Conservation (phyloP, 2,113 vertebrate genomes). For the Megalops atlanticus region DNA sequence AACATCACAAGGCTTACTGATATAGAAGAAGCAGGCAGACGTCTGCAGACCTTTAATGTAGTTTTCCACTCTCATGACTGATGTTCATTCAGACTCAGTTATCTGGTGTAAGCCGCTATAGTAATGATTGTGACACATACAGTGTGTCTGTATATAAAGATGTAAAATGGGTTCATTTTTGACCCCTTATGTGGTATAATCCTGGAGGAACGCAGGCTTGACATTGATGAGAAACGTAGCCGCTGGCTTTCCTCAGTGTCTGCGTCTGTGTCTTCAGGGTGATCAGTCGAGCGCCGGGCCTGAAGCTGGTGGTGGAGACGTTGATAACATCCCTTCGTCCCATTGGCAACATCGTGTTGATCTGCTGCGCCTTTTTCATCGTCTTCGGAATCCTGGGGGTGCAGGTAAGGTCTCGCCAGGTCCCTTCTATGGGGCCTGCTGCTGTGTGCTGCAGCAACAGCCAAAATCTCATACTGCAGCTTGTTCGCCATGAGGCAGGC, state of each 20-base stretch:
- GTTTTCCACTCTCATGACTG: no score
- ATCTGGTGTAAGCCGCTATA: not conserved
- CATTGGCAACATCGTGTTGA: constrained; percentile 96
- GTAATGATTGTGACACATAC: not conserved
- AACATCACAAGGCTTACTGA: not conserved
- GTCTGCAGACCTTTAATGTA: no score
- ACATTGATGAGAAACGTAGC: no score
- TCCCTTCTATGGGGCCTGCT: not conserved
- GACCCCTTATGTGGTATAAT: not conserved
- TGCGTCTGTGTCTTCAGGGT: constrained; percentile 71
- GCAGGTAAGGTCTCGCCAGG: constrained; percentile 75
- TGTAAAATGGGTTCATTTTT: not conserved
- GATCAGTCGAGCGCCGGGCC: constrained; percentile 93
- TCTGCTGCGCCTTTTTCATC: constrained; percentile 98
- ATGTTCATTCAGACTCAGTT: no score
- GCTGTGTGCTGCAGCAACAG: not conserved
- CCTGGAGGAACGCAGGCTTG: not conserved
- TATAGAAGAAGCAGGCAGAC: not conserved
- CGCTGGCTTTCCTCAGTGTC: no score
- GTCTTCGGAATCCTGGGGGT: constrained; percentile 96
- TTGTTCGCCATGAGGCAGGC: not conserved
- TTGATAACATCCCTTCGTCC: constrained; percentile 94
- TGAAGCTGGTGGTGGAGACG: constrained; percentile 97
- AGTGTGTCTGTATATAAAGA: not conserved
- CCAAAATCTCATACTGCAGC: not conserved